Percentiles rank a stretch among this genome's conserved stretches.
Evolutionary conservation across 2,797 vertebrate species (phyloP).

Genomic region (Orientallactaga sibirica): DNA sequence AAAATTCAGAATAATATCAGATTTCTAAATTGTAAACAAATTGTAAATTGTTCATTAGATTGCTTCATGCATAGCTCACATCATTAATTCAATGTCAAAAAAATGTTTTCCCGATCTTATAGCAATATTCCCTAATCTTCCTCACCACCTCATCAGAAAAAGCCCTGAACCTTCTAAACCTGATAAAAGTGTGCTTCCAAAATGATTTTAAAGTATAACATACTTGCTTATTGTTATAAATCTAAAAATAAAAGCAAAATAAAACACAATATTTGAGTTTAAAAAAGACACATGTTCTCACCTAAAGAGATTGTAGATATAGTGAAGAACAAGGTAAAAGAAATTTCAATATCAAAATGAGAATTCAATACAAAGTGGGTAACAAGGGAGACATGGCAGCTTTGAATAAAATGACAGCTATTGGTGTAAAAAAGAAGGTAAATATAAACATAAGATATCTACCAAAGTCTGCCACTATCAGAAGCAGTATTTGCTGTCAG

Average conservation of each 20-base stretch:
- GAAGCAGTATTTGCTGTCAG: neutral
- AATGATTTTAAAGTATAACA: slow-evolving; percentile 61
- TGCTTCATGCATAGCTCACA: neutral
- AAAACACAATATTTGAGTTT: neutral
- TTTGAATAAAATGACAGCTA: neutral
- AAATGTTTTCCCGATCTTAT: slow-evolving; percentile 69
- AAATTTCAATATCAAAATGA: neutral
- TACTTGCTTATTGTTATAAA: neutral
- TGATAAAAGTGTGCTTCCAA: slow-evolving; percentile 57
- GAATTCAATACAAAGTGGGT: neutral
- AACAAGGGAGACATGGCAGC: neutral
- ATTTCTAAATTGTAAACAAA: neutral
- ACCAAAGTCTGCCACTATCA: neutral
- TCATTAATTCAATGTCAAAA: neutral
- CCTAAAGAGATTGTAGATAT: neutral
- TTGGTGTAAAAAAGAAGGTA: neutral
- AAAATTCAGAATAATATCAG: slow-evolving; percentile 2
- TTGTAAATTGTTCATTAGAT: neutral
- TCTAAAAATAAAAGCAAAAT: too few relatives aligned
- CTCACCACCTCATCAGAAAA: slow-evolving; percentile 3
- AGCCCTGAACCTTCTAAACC: slow-evolving; percentile 29
- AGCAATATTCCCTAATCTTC: slow-evolving; percentile 10
- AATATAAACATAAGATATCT: neutral
- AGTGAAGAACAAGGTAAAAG: neutral
- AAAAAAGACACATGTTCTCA: neutral